Percentiles rank a stretch among this genome's conserved stretches.
Conservation (phyloP, 2,797 vertebrate species). For the Lutjanus campechanus region DNA sequence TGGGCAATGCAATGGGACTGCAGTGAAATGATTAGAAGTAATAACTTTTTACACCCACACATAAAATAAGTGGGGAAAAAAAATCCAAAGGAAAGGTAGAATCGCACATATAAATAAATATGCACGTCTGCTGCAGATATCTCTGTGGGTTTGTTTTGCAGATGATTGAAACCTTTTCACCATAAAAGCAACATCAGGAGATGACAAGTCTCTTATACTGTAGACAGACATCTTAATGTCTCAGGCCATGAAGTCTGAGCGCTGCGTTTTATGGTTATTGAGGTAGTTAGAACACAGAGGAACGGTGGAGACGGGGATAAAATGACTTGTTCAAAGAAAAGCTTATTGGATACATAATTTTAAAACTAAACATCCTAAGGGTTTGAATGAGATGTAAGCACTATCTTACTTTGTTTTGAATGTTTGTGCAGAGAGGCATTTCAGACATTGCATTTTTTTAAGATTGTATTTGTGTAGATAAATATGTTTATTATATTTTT, state of each 20-base stretch:
- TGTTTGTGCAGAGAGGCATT: slow-evolving; percentile 5
- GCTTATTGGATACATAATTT: slow-evolving; percentile 50
- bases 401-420: slow-evolving; percentile 21
- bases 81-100: slow-evolving; percentile 27
- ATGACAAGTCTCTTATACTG: slow-evolving; percentile 15
- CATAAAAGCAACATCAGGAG: slow-evolving; percentile 29
- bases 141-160: slow-evolving; percentile 9
- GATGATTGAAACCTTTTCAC: slow-evolving; percentile 8
- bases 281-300: slow-evolving; percentile 31
- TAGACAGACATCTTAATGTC: slow-evolving; percentile 32
- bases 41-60: slow-evolving; percentile 63
- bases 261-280: slow-evolving; percentile 55
- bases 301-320: background rate
- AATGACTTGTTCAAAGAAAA: slow-evolving; percentile 22
- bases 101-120: slow-evolving; percentile 12
- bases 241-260: slow-evolving; percentile 47
- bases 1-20: slow-evolving; percentile 37
- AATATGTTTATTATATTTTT: background rate
- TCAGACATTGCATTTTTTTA: slow-evolving; percentile 1
- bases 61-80: slow-evolving; percentile 26
- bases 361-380: slow-evolving; percentile 31
- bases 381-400: slow-evolving; percentile 7
- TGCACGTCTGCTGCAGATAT: slow-evolving; percentile 5
- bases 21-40: slow-evolving; percentile 60
- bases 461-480: slow-evolving; percentile 20